Conservation (phyloP, 2,113 vertebrate species). For the Oncorhynchus clarkii region DNA sequence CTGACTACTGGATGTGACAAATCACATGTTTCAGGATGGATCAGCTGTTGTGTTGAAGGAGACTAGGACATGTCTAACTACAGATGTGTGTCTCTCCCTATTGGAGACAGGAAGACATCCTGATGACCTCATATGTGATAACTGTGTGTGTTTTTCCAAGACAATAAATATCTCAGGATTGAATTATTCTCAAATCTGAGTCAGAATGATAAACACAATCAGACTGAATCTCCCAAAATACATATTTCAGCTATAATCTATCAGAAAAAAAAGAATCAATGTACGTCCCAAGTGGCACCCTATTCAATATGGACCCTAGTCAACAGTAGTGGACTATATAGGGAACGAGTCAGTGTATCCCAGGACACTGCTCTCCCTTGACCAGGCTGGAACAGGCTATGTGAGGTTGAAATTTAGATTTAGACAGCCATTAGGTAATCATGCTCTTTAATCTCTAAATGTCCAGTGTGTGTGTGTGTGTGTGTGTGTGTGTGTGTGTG, state of each 20-base stretch:
- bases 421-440: constrained; percentile 38
- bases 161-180: neutral
- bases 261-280: neutral
- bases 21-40: too few species aligned
- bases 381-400: too few species aligned
- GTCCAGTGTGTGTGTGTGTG: constrained; percentile 27
- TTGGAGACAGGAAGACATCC: neutral
- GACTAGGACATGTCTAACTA: too few species aligned
- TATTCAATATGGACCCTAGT: too few species aligned
- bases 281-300: too few species aligned
- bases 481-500: constrained; percentile 24
- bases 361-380: too few species aligned
- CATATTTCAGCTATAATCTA: neutral
- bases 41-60: too few species aligned
- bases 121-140: neutral
- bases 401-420: too few species aligned
- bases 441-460: constrained; percentile 49
- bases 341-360: too few species aligned
- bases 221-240: neutral
- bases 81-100: too few species aligned
- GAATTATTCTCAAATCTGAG: neutral
- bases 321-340: too few species aligned
- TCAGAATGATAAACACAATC: neutral
- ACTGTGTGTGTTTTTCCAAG: constrained; percentile 3
- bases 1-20: too few species aligned